A percentile compares a stretch with the other conserved stretches of the same genome.
Conservation (phyloP, 2,797 vertebrate species). For the Takifugu rubripes region DNA sequence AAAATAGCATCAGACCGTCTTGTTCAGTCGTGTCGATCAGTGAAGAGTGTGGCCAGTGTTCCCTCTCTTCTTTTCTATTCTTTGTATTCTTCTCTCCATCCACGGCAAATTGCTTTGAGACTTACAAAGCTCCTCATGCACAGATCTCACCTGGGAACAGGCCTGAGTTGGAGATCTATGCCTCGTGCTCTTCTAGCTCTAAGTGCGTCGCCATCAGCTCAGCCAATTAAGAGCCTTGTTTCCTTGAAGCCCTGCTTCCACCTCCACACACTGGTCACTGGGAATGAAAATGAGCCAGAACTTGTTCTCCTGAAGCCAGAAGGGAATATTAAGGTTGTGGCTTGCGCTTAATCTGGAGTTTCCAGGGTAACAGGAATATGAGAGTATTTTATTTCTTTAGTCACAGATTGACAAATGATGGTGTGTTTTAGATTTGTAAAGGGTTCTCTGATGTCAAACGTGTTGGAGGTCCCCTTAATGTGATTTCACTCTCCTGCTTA, state of each 20-base stretch:
- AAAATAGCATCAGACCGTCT: too few species aligned
- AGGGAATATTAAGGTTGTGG: conserved; percentile 30
- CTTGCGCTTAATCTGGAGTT: conserved; percentile 35
- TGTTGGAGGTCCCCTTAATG: conserved; percentile 3
- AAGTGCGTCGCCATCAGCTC: conserved; percentile 70
- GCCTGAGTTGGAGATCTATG: conserved; percentile 67
- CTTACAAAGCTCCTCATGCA: conserved; percentile 68
- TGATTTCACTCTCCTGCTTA: neutral
- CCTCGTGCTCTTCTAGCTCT: conserved; percentile 70
- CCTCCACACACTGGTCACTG: conserved; percentile 52
- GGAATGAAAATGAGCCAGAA: conserved; percentile 63
- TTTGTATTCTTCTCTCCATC: conserved; percentile 61
- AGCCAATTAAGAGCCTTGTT: conserved; percentile 75
- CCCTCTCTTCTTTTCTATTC: conserved; percentile 21
- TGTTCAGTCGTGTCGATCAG: too few species aligned
- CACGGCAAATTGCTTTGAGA: conserved; percentile 79
- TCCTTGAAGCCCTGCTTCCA: conserved; percentile 51
- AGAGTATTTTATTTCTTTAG: conserved; percentile 8
- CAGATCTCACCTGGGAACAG: conserved; percentile 73
- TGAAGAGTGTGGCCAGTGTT: neutral
- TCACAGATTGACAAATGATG: conserved; percentile 41
- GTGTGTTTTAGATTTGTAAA: conserved; percentile 13
- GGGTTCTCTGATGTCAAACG: too few species aligned
- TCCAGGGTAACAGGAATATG: conserved; percentile 32
- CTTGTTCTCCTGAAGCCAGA: conserved; percentile 36